These are phyloP conservation scores for Globodera ellingtonae DNA, from an alignment of 1,140 invertebrate genomes.

Conservation along the genomic window DNA sequence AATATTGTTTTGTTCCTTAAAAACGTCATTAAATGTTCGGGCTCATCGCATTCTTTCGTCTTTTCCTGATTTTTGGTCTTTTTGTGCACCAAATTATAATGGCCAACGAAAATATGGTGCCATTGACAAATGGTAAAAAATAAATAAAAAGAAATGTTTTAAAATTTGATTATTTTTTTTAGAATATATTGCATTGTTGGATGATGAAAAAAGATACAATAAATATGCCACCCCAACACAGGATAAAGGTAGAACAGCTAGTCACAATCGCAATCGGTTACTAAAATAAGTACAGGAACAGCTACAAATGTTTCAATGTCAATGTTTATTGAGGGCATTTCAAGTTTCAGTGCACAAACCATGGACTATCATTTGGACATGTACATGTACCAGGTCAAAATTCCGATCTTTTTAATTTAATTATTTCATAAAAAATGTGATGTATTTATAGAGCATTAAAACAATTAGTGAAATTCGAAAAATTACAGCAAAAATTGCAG, in stretches of 20 bases:
- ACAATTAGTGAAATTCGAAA: constrained; percentile 2
- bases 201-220: constrained; percentile 54
- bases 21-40: too few relatives aligned
- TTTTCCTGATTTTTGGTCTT: background rate
- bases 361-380: constrained; percentile 64
- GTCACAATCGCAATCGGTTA: background rate
- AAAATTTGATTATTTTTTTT: background rate
- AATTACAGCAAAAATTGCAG: constrained; percentile 26
- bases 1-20: too few relatives aligned
- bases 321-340: constrained; percentile 65
- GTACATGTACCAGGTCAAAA: constrained; percentile 61
- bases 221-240: constrained; percentile 62
- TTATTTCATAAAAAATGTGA: too few relatives aligned
- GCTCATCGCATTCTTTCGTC: background rate
- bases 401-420: background rate
- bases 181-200: constrained; percentile 54
- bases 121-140: constrained; percentile 7
- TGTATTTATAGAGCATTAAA: too few relatives aligned
- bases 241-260: constrained; percentile 48
- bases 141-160: background rate
- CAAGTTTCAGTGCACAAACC: constrained; percentile 61
- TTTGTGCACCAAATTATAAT: background rate
- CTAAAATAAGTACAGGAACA: constrained; percentile 33
- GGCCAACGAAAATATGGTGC: constrained; percentile 1
- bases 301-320: constrained; percentile 64